Base-by-base conservation (phyloP, 1,140 invertebrate species). In the Maconellicoccus hirsutus region DNA sequence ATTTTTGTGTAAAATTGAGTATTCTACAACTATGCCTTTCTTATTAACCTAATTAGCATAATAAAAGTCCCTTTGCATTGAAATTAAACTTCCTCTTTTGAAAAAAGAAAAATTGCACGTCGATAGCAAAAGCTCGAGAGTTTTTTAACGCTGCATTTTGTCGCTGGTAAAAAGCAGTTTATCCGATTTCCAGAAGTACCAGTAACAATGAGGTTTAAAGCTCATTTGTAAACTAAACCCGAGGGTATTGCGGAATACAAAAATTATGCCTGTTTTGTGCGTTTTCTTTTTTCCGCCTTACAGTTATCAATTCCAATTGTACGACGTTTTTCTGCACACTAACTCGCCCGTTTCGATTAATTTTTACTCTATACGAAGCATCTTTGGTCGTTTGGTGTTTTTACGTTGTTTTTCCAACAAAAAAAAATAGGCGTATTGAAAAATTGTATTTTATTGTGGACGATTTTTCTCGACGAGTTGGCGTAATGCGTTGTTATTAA, bases 191-290 rank as follows among this genome's bases (percentile, higher is more conserved):
- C 6, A 52, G 3, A 52, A 14, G 42, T 33, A 12, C 29, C 12
- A 12, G 4, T 33, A 33, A 33, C 29, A 33, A 33, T 33, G 29
- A 33, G 29, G 29, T 16, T 19, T 52, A 52, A 19, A 52, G 42
- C 42, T 52, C 42, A 52, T 52, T 52, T 52, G 42, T 52, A 52
- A 52, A 52, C 42, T 52, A 52, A 52, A 19, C 42, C 42, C 42
- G 6, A 6, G 42, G 42, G 42, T 52, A 52, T 52, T 19, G n/a
- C 42, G 12, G 42, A 52, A 19, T 52, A 52, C 42, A 52, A 52
- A 19, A 52, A 52, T 52, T 52, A 52, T 52, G 42, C 42, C 42
- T 52, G 42, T 52, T 52, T 52, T 19, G 6, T 52, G n/a, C 42
- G 42, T 16, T 19, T 52, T 14, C 42, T 52, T 52, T 52, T 52